Conservation (phyloP, 2,113 vertebrate species). For the Mirza zaza region DNA sequence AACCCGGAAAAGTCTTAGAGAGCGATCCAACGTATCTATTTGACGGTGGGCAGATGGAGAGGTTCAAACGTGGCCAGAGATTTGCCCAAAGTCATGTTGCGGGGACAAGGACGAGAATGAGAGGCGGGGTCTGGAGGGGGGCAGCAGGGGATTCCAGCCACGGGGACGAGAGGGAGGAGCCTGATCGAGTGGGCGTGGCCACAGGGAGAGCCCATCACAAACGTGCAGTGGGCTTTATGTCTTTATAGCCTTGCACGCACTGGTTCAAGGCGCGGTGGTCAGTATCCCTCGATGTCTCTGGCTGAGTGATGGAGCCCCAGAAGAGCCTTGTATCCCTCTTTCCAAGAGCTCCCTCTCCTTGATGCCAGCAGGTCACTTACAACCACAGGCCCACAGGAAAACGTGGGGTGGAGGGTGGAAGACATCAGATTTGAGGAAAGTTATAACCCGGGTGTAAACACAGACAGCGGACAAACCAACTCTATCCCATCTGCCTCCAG, state of each 20-base stretch:
- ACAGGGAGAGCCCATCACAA: not conserved
- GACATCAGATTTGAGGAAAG: not conserved
- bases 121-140: not conserved
- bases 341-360: not conserved
- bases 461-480: not conserved
- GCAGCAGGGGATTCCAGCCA: not conserved
- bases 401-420: not conserved
- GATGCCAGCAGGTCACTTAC: not conserved
- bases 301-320: not conserved
- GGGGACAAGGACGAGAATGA: not conserved
- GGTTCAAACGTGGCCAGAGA: not conserved
- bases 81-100: accelerated
- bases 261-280: too few species aligned
- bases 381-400: not conserved
- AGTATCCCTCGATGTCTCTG: not conserved
- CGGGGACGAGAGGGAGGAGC: not conserved
- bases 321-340: not conserved
- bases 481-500: not conserved
- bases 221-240: too few species aligned
- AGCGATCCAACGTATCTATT: not conserved
- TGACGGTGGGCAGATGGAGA: not conserved
- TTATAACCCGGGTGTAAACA: not conserved
- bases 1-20: not conserved
- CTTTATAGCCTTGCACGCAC: accelerated
- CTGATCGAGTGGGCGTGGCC: not conserved